Evolutionary conservation across 2,113 vertebrate genomes (phyloP).

Genomic region (Burhinus bistriatus): DNA sequence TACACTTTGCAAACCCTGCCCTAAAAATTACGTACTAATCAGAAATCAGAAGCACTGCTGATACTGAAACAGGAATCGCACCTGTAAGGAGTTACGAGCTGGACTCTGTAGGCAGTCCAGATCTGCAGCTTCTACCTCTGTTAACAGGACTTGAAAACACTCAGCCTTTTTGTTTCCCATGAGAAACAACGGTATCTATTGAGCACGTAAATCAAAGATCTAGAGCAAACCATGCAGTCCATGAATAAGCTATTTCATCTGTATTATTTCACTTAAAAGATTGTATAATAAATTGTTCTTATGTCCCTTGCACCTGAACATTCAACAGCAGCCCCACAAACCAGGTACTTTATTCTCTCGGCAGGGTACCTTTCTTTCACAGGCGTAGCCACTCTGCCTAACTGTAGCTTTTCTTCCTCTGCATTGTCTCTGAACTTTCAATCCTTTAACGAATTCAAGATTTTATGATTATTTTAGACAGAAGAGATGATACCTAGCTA

Average conservation of each 20-base stretch:
- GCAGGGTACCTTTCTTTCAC: slow-evolving; percentile 44
- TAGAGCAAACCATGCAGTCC: background rate
- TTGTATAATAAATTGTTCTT: background rate
- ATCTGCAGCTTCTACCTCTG: background rate
- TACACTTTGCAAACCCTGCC: background rate
- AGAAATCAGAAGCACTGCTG: background rate
- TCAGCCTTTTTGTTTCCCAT: background rate
- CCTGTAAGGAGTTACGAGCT: background rate
- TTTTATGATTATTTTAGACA: slow-evolving; percentile 39
- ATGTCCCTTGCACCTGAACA: background rate
- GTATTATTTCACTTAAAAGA: background rate
- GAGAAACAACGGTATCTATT: background rate
- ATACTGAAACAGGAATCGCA: background rate
- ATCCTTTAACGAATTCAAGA: slow-evolving; percentile 62
- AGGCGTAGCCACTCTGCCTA: background rate
- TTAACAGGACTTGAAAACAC: background rate
- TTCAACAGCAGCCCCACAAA: background rate
- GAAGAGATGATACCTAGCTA: background rate
- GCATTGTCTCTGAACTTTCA: slow-evolving; percentile 49
- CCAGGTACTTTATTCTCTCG: background rate
- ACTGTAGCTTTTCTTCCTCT: slow-evolving; percentile 41
- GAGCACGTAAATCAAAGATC: background rate
- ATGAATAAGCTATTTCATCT: background rate
- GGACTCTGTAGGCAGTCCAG: background rate
- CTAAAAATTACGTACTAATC: background rate